A percentile compares a stretch with the other conserved stretches of the same genome.
phyloP scores from a whole-genome alignment of 1,140 invertebrate species.

The Pseudobourletiella spinata region DNA sequence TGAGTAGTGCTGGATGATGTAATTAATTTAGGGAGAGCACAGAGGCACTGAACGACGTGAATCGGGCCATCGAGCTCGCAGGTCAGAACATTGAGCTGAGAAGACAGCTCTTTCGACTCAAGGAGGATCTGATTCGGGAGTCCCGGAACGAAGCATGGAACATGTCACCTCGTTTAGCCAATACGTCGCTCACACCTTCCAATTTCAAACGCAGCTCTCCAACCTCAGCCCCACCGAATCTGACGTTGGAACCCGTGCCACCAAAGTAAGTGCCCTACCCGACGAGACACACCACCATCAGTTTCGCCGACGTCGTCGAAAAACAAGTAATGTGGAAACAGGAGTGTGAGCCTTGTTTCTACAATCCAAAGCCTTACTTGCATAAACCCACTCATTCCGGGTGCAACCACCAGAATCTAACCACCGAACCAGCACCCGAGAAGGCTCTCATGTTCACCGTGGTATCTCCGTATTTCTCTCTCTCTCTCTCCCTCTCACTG shows the following conservation, averaged over 20 bases:
- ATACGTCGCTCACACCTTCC: background rate
- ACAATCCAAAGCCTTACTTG: too few relatives aligned
- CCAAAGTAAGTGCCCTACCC: background rate
- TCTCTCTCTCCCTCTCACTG: too few relatives aligned
- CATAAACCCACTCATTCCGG: too few relatives aligned
- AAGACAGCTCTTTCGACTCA: conserved; percentile 43
- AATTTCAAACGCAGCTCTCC: background rate
- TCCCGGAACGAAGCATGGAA: conserved; percentile 6
- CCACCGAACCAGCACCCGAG: too few relatives aligned
- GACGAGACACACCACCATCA: background rate
- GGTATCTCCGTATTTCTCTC: too few relatives aligned
- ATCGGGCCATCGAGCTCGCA: conserved; percentile 44
- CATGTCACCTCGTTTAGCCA: background rate
- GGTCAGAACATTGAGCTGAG: conserved; percentile 45
- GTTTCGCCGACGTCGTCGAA: background rate
- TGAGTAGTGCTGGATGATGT: background rate
- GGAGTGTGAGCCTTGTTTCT: too few relatives aligned
- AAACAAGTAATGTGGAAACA: background rate
- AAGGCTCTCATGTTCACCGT: too few relatives aligned
- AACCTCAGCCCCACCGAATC: background rate
- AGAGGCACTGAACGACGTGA: conserved; percentile 45
- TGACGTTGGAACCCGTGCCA: background rate
- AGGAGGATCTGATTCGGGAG: conserved; percentile 41
- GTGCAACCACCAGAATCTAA: too few relatives aligned
- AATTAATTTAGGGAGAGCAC: conserved; percentile 40